These are phyloP conservation scores for Papilio elwesi DNA, from an alignment of 2,888 invertebrate genomes.

Conservation along the genomic window DNA sequence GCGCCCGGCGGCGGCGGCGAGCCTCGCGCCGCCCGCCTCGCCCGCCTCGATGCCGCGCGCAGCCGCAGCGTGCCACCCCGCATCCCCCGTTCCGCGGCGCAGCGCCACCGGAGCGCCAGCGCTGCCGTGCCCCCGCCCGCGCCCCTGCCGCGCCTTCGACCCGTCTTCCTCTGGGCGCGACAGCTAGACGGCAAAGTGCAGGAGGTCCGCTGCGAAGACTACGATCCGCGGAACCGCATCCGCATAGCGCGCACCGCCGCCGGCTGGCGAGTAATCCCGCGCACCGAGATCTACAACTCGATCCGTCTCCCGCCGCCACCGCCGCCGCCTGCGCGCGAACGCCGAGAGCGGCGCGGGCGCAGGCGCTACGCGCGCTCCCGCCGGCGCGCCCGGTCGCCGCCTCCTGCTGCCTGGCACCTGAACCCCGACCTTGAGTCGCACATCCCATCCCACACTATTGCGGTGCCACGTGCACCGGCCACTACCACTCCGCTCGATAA, in stretches of 20 bases:
- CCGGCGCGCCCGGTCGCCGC: slow-evolving; percentile 51
- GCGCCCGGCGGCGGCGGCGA: slow-evolving; percentile 81
- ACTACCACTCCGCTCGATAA: slow-evolving; percentile 81
- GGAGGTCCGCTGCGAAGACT: slow-evolving; percentile 94
- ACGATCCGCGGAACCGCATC: slow-evolving; percentile 93
- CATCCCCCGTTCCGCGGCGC: slow-evolving; percentile 78
- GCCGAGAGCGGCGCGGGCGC: slow-evolving; percentile 53
- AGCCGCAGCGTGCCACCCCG: slow-evolving; percentile 58
- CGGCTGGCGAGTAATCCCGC: slow-evolving; percentile 93
- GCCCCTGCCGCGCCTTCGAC: slow-evolving; percentile 87
- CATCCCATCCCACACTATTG: slow-evolving; percentile 86
- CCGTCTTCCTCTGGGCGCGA: slow-evolving; percentile 93
- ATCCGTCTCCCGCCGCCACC: slow-evolving; percentile 65
- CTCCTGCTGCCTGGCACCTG: slow-evolving; percentile 55
- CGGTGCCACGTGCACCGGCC: slow-evolving; percentile 72
- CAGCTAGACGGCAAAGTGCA: slow-evolving; percentile 91
- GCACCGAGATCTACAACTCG: slow-evolving; percentile 86
- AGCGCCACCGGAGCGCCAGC: slow-evolving; percentile 61
- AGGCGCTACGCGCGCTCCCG: slow-evolving; percentile 54
- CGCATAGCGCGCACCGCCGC: slow-evolving; percentile 91
- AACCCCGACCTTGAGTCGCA: slow-evolving; percentile 85
- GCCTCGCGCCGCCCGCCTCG: slow-evolving; percentile 81
- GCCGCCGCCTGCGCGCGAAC: slow-evolving; percentile 43
- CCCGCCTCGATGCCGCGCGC: slow-evolving; percentile 84
- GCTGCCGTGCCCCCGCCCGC: slow-evolving; percentile 79